Conservation (phyloP, 2,113 vertebrate genomes). For the Chinchilla lanigera region DNA sequence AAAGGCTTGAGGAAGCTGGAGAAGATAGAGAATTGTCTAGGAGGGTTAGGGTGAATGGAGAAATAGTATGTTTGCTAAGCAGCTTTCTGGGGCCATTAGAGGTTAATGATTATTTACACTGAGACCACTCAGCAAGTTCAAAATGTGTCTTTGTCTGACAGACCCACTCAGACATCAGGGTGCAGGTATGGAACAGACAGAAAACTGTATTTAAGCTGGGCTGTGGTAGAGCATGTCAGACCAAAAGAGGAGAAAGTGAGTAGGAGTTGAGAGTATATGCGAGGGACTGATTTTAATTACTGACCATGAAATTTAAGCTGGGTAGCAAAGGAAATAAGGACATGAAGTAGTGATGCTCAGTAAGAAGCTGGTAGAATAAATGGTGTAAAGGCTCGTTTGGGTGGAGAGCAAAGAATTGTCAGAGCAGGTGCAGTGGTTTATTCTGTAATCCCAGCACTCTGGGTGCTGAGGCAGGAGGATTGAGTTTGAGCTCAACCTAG, state of each 20-base stretch:
- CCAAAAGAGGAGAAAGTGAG: neutral
- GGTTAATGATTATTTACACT: constrained; percentile 38
- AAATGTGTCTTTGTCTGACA: neutral
- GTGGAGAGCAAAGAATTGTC: neutral
- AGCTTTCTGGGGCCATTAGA: neutral
- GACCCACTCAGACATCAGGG: neutral
- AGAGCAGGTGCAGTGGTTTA: neutral
- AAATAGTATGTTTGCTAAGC: constrained; percentile 1
- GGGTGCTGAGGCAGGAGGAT: neutral
- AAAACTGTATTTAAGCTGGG: neutral
- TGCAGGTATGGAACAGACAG: neutral
- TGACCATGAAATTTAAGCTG: neutral
- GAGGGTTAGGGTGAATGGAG: neutral
- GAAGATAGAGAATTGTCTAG: neutral
- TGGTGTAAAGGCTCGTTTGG: neutral
- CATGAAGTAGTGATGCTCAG: neutral
- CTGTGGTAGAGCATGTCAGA: neutral
- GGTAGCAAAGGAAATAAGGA: neutral
- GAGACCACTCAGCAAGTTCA: constrained; percentile 33
- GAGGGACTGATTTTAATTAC: neutral
- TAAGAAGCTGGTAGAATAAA: neutral
- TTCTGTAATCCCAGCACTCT: neutral
- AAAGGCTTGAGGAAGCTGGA: neutral
- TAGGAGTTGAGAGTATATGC: neutral
- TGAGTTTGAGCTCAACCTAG: neutral